These are phyloP conservation scores for Marmota flaviventris DNA, from an alignment of 2,113 vertebrate species.

Conservation along the genomic window DNA sequence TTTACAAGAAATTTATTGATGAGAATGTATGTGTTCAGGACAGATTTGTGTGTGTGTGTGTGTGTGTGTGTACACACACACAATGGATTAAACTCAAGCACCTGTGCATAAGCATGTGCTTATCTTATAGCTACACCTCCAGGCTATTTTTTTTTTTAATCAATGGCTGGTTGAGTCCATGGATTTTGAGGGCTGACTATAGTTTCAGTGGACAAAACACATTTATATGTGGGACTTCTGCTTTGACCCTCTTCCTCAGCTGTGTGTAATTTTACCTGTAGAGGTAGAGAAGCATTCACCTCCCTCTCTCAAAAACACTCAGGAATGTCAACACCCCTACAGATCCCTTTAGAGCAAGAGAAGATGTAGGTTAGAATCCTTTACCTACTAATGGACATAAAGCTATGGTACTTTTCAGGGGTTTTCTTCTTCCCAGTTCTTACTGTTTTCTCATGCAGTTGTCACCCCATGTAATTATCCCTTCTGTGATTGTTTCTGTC, in stretches of 20 bases:
- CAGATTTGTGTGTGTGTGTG: not conserved
- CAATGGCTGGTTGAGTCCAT: not conserved
- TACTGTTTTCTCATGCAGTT: not conserved
- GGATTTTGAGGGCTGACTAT: not conserved
- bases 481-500: slow-evolving; percentile 9
- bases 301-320: not conserved
- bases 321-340: not conserved
- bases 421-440: not conserved
- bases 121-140: not conserved
- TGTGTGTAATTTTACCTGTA: not conserved
- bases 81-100: not conserved
- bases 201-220: not conserved
- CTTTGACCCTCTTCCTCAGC: not conserved
- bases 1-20: not conserved
- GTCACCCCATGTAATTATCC: not conserved
- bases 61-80: not conserved
- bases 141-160: not conserved
- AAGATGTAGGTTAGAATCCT: not conserved
- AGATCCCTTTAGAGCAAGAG: not conserved
- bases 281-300: not conserved
- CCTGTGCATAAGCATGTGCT: not conserved
- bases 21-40: not conserved
- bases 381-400: not conserved
- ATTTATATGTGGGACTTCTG: not conserved
- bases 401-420: not conserved